Evolutionary conservation across 2,888 invertebrate genomes (phyloP), one percentile per base, ranked within the genome.

Genomic region (Matsumyia berberina): DNA sequence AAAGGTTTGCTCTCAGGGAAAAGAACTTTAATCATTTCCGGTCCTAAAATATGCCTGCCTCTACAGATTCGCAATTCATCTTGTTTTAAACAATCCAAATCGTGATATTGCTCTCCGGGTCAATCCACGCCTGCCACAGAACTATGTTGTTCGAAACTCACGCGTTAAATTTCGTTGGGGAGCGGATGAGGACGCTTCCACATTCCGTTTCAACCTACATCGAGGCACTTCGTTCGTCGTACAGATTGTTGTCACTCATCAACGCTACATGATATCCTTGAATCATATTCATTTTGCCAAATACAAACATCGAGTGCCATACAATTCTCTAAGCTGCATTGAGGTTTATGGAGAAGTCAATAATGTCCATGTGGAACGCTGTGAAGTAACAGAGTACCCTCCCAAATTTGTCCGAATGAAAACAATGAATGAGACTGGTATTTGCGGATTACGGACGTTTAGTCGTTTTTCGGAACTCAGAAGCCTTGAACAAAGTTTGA

Each of bases 71-170:
- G 51, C 60, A 29, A 62, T 73, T 7, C 39, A 42, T 12, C 9
- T 73, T 0, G 8, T 51, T 31, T 2, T 31, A n/a, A 57, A 19
- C 6, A 80, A 85, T 29, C 31, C 49, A 9, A 15, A n/a, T 1
- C n/a, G 72, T 9, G 94, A 95, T 87, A 93, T 96, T 31, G 95
- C 95, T 0, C 92, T 96, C 11, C 96, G 96, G 89, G 93, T 97
- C 88, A 96, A 96, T 89, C 95, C 95, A 2, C 94, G 96, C 9
- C 91, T 96, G 69, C 95, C 95, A 64, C 94, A 95, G 88, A 93
- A 94, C 73, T 95, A 95, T 88, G 94, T 96, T 7, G 96, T 96
- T 0, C 92, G 96, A 86, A 97, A 96, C 90, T 93, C 94, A 0
- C 93, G 93, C 24, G 88, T 93, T 9, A 93, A 93, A 86, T 94